These are phyloP conservation scores for Ruditapes philippinarum DNA, from an alignment of 1,140 invertebrate species.

Conservation along the genomic window DNA sequence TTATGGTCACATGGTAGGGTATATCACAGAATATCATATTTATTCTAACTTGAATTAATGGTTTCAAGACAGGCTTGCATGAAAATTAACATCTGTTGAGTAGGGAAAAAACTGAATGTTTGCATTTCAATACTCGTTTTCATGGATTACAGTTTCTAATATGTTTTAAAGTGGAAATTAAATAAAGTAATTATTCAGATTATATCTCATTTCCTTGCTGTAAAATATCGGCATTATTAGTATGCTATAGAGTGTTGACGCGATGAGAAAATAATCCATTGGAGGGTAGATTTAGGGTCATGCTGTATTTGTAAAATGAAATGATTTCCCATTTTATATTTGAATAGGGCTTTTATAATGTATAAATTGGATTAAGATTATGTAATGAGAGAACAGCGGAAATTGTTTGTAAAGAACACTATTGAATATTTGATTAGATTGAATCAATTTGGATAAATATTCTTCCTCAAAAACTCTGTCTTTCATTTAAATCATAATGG, in stretches of 20 bases:
- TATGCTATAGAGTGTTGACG: neutral
- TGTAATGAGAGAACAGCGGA: neutral
- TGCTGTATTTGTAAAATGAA: slow-evolving; percentile 1
- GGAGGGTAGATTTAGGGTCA: neutral
- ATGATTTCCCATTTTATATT: neutral
- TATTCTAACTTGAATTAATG: too few species aligned
- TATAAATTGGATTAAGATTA: neutral
- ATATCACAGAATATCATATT: too few species aligned
- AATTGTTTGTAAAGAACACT: neutral
- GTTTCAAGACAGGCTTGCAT: neutral
- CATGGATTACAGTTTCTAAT: neutral
- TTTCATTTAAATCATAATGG: slow-evolving; percentile 5
- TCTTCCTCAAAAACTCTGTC: neutral
- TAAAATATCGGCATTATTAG: neutral
- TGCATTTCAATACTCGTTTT: neutral
- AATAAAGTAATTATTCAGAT: neutral
- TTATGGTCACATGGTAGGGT: too few species aligned
- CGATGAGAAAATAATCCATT: neutral
- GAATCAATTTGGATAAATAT: neutral
- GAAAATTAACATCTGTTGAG: neutral
- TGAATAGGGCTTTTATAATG: neutral
- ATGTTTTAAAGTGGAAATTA: neutral
- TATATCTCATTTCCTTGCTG: neutral
- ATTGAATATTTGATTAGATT: slow-evolving; percentile 7
- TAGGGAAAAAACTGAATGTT: neutral